Conservation (phyloP, 2,888 invertebrate species). For the Prostheceraeus crozeri region DNA sequence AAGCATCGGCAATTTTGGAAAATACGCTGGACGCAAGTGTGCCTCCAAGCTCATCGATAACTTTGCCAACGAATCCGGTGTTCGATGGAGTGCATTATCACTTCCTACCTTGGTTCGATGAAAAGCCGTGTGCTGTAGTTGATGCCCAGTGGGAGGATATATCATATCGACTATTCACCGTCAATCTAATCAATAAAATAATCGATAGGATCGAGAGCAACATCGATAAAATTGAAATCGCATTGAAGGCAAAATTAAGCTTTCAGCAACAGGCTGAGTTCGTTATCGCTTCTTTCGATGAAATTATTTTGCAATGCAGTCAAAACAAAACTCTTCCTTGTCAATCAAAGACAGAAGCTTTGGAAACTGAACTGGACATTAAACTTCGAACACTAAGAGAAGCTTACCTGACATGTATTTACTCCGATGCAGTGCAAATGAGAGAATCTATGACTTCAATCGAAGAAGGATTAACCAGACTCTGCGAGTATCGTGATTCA, state of each 20-base stretch:
- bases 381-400: conserved; percentile 46
- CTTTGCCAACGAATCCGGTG: conserved; percentile 59
- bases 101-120: conserved; percentile 58
- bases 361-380: too few species aligned
- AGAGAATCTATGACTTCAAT: too few species aligned
- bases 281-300: too few species aligned
- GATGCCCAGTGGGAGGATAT: conserved; percentile 59
- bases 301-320: too few species aligned
- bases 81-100: conserved; percentile 59
- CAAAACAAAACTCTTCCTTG: too few species aligned
- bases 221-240: conserved; percentile 21
- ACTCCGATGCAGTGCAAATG: conserved; percentile 45
- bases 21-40: conserved; percentile 58
- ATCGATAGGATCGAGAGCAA: conserved; percentile 45
- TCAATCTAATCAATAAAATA: conserved; percentile 49
- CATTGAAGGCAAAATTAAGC: too few species aligned
- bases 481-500: too few species aligned
- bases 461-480: too few species aligned
- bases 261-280: too few species aligned
- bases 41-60: conserved; percentile 57
- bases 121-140: conserved; percentile 55
- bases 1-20: conserved; percentile 59
- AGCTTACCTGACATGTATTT: conserved; percentile 46
- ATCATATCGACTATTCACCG: conserved; percentile 55
- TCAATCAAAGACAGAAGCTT: too few species aligned